A percentile compares a stretch with the other conserved stretches of the same genome.
phyloP scores from a whole-genome alignment of 2,113 vertebrate species.

The Thamnophis sirtalis region DNA sequence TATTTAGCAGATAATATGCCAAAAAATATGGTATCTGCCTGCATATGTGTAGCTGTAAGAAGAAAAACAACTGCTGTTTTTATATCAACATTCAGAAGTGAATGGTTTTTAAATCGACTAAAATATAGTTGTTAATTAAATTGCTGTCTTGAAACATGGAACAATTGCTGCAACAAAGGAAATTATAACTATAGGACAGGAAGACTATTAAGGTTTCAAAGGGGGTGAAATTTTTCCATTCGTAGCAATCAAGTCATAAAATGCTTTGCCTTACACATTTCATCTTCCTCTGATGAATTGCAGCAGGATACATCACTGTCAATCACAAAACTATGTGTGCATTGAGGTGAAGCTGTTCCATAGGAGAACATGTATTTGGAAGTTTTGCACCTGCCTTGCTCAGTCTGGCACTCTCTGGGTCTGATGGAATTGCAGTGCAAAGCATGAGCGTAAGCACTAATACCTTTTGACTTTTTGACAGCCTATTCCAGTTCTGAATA shows the following conservation, averaged over 20 bases:
- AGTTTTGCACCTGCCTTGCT: not conserved
- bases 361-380: not conserved
- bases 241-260: conserved; percentile 22
- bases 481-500: not conserved
- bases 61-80: conserved; percentile 4
- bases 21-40: not conserved
- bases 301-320: not conserved
- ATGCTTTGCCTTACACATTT: not conserved
- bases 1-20: not conserved
- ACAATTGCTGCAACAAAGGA: not conserved
- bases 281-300: not conserved
- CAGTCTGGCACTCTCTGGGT: not conserved
- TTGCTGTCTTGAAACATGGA: not conserved
- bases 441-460: not conserved
- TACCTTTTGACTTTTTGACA: not conserved
- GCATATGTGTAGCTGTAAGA: not conserved
- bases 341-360: not conserved
- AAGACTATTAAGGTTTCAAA: conserved; percentile 13
- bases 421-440: not conserved
- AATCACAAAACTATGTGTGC: not conserved
- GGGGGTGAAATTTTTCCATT: not conserved
- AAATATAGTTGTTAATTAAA: conserved; percentile 25
- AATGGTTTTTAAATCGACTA: conserved; percentile 25
- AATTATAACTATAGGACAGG: not conserved
- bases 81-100: not conserved